A percentile compares a stretch with the other conserved stretches of the same genome.
Conservation (phyloP, 2,797 vertebrate species). For the Xenentodon cancila region DNA sequence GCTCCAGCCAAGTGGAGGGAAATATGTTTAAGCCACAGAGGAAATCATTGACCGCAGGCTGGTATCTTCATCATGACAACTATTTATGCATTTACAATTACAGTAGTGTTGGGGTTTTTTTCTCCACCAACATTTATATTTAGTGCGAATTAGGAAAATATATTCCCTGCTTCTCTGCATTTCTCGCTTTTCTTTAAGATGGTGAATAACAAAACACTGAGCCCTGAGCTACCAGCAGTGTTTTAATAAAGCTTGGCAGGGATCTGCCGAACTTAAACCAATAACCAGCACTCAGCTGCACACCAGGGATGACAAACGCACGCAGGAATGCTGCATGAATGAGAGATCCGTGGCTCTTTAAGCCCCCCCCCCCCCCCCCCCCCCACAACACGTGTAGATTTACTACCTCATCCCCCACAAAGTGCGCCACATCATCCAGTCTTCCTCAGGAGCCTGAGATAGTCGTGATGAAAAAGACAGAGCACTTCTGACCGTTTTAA, state of each 20-base stretch:
- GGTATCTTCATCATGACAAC: constrained; percentile 21
- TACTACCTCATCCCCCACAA: constrained; percentile 47
- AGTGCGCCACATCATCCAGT: constrained; percentile 69
- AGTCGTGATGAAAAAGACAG: constrained; percentile 19
- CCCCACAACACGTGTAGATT: constrained; percentile 55
- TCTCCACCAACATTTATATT: constrained; percentile 32
- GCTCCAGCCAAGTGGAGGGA: constrained; percentile 36
- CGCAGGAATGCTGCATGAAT: constrained; percentile 66
- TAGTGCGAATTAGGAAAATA: constrained; percentile 45
- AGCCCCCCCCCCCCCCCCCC: neutral
- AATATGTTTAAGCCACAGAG: constrained; percentile 46
- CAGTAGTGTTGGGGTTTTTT: constrained; percentile 12
- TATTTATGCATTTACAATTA: constrained; percentile 35
- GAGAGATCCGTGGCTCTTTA: constrained; percentile 60
- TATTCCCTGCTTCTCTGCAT: constrained; percentile 45
- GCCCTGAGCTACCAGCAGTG: constrained; percentile 28
- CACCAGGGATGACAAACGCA: constrained; percentile 57
- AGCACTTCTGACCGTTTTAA: constrained; percentile 19
- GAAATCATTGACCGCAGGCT: constrained; percentile 34
- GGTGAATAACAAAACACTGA: constrained; percentile 50
- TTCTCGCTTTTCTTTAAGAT: constrained; percentile 29
- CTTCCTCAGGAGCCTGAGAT: constrained; percentile 37
- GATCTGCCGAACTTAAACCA: constrained; percentile 52
- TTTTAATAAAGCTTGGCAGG: constrained; percentile 47
- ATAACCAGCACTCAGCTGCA: constrained; percentile 59